Percentiles rank a stretch among this genome's conserved stretches.
phyloP scores from a whole-genome alignment of 1,140 invertebrate genomes.

The Acromyrmex charruanus region DNA sequence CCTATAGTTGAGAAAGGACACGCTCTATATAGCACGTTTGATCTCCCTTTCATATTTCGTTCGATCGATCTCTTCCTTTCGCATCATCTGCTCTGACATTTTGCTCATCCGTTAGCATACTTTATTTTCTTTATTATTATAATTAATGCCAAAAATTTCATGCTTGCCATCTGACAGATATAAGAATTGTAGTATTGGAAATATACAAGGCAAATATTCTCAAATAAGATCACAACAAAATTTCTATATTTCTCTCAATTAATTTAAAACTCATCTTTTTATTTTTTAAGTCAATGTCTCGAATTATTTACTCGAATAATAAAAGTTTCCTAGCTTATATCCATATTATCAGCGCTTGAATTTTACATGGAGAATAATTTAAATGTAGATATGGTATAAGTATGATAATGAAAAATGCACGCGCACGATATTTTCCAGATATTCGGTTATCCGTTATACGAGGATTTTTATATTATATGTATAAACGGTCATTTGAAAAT shows the following conservation, averaged over 20 bases:
- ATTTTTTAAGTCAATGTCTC: background rate
- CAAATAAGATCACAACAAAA: background rate
- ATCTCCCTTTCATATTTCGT: background rate
- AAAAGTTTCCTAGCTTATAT: background rate
- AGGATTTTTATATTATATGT: background rate
- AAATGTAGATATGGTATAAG: background rate
- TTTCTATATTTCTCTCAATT: background rate
- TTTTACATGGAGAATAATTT: background rate
- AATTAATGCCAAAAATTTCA: background rate
- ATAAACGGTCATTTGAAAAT: conserved; percentile 4
- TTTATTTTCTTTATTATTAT: conserved; percentile 27
- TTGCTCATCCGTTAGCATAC: background rate
- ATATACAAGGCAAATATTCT: background rate
- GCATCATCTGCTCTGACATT: background rate
- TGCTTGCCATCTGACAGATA: background rate
- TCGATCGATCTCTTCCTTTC: background rate
- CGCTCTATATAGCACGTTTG: background rate
- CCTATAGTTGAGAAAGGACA: background rate
- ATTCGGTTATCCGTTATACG: background rate
- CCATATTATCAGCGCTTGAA: background rate
- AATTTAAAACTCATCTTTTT: background rate
- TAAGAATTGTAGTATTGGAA: background rate
- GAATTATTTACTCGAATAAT: conserved; percentile 10
- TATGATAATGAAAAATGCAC: background rate
- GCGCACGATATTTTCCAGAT: background rate